Base-by-base conservation (phyloP, 2,113 vertebrate species). In the Cyanocitta stelleri region DNA sequence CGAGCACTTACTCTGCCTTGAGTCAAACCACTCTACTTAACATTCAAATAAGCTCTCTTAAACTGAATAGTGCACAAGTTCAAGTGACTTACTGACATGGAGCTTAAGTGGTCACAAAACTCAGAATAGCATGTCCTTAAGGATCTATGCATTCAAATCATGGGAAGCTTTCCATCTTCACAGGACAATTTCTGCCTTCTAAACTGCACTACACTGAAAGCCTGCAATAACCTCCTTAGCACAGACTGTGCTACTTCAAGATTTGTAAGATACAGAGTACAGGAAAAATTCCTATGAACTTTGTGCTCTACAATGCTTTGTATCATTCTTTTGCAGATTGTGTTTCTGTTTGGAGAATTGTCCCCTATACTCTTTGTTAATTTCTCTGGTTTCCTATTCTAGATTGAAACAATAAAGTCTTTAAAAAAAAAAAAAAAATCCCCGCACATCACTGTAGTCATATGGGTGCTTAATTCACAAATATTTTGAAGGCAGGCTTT, bases 271-370 rank as follows among this genome's bases (percentile, higher is more conserved):
- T 5, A 76, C 21, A 73, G 30, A 76, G 4, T 13, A 35, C 4
- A 71, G 9, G 9, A 48, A 17, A 85, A 69, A 17, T 35, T 71
- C 14, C 14, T n/a, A 7, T 22, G 59, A 15, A 35, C 27, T 80
- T 48, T 29, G 20, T n/a, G 37, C 23, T 62, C 41, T 26, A 8
- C 32, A 33, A 72, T 20, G 27, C 19, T 72, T 78, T 2, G 0
- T n/a, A 41, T 16, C 6, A 30, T 16, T 71, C 30, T 48, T 89
- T 33, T 39, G 15, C 16, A 79, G 52, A 44, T 1, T 30, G 10
- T 24, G 1, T 32, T 86, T 43, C 0, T 0, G 33, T 82, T 52
- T 48, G 16, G 26, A 59, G 6, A n/a, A 44, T 20, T 72, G 9
- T 7, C 79, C 16, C 33, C 17, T 29, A 22, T 3, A 46, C 1